Evolutionary conservation across 2,888 invertebrate genomes (phyloP), one percentile per base, ranked within the genome.

Genomic region (Lydus trimaculatus): DNA sequence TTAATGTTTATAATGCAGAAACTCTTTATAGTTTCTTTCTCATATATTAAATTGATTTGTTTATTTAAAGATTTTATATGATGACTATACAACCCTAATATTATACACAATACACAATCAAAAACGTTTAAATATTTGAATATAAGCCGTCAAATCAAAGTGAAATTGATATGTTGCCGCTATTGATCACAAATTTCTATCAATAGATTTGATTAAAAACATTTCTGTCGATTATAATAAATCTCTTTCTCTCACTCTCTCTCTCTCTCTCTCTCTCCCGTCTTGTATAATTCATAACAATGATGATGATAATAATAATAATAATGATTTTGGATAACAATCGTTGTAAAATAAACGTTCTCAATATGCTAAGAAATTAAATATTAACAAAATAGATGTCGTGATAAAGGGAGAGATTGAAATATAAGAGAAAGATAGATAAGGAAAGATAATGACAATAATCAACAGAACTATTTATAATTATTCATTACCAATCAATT

Each of bases 141-240:
- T 66, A 63, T 66, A 43, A 70, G 67, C 75, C 75, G 77, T 77
- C 77, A 76, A 75, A 78, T 77, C 76, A 74, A 70, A 72, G 71
- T 68, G 74, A 75, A 73, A 76, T 75, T 78, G 76, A 77, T 76
- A 77, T 75, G 75, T 73, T 72, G 73, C 74, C 75, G 76, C 75
- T 69, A 77, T 75, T 74, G 73, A 73, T 75, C 73, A 66, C 66
- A 61, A 66, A 72, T 61, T 73, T 71, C 68, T 63, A 66, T 77
- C 72, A 75, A 75, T 74, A 66, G 70, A 71, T 70, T 72, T 75
- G 76, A 77, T 76, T 76, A 72, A 63, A 71, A 63, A 66, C 67
- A 69, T 69, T 64, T 66, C 73, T 63, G 69, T 66, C 69, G 7
- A 1, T 52, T 52, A 8, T 4, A 52, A 52, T 5, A 25, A 52